phyloP scores from a whole-genome alignment of 1,140 invertebrate species.

The Rhizoglyphus robini region DNA sequence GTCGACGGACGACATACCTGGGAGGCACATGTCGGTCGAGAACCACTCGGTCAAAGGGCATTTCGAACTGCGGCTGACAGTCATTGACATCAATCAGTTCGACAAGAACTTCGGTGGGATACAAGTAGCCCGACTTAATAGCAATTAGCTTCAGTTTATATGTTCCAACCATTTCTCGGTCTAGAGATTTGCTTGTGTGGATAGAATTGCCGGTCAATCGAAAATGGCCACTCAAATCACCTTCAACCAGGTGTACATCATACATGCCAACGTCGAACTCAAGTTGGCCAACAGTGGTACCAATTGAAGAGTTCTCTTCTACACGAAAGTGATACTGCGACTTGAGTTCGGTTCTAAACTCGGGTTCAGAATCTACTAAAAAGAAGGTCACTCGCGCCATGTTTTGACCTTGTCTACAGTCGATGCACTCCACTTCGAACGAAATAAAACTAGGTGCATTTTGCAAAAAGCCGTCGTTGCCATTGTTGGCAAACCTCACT shows the following conservation, averaged over 20 bases:
- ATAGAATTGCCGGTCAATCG: background rate
- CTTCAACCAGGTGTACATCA: background rate
- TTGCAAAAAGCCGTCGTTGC: background rate
- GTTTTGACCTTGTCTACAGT: background rate
- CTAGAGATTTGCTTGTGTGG: conserved; percentile 39
- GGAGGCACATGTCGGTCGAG: conserved; percentile 67
- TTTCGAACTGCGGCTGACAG: conserved; percentile 66
- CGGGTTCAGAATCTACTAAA: background rate
- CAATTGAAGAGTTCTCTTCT: background rate
- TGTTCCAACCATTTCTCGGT: conserved; percentile 59
- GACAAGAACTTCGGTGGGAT: conserved; percentile 58
- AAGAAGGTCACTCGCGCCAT: background rate
- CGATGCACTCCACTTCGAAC: background rate
- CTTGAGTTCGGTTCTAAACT: background rate
- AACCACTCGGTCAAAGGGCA: conserved; percentile 55
- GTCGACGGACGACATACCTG: conserved; percentile 73
- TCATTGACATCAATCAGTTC: conserved; percentile 81
- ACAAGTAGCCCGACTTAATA: conserved; percentile 34
- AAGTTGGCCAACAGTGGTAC: background rate
- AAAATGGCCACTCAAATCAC: conserved; percentile 2
- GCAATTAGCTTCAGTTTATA: conserved; percentile 67
- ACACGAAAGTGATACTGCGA: background rate
- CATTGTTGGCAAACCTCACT: background rate
- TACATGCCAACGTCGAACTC: background rate
- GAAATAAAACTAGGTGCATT: background rate